Base-by-base conservation (phyloP, 2,888 invertebrate genomes). In the Sarcophaga subvicina region DNA sequence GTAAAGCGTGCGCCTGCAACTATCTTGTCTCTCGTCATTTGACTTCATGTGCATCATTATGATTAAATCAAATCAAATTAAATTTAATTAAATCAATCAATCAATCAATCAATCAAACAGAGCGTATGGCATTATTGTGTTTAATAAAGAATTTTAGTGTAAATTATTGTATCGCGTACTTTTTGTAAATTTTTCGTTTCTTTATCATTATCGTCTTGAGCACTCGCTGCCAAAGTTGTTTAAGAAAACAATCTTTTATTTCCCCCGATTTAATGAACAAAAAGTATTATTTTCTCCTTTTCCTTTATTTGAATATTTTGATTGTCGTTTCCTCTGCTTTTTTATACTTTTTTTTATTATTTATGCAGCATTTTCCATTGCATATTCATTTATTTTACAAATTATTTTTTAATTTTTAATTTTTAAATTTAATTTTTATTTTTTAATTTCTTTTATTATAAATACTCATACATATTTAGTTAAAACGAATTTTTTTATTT, bases 281-380 rank as follows among this genome's bases (percentile, higher is more conserved):
- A n/a, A 66, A 66, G n/a, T 49, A 70, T 47, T 60, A 12, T 70
- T 66, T 12, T 49, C 14, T 70, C 69, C 6, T 54, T 22, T 54
- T 25, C 47, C 49, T 37, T 80, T 62, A 5, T 64, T 54, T 54
- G 4, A 54, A 54, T 54, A 14, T 54, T 54, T 10, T 37, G 37
- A 37, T 37, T 37, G 10, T 17, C 54, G 5, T 54, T 14, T 54
- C 14, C 10, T 62, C 17, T 11, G 22, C 6, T n/a, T 62, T 8
- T 66, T 4, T 47, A 22, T 20, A 20, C 11, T 67, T 12, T 20
- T 37, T 49, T 60, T 59, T 47, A 27, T 3, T 5, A 59, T 59
- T 75, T 75, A 79, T 64, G 75, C 66, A 62, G 80, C 59, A 77
- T 62, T 85, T 84, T 80, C 71, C 80, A 76, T 77, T 85, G 76